Evolutionary conservation across 2,888 invertebrate genomes (phyloP).

Genomic region (Acleris laterana): DNA sequence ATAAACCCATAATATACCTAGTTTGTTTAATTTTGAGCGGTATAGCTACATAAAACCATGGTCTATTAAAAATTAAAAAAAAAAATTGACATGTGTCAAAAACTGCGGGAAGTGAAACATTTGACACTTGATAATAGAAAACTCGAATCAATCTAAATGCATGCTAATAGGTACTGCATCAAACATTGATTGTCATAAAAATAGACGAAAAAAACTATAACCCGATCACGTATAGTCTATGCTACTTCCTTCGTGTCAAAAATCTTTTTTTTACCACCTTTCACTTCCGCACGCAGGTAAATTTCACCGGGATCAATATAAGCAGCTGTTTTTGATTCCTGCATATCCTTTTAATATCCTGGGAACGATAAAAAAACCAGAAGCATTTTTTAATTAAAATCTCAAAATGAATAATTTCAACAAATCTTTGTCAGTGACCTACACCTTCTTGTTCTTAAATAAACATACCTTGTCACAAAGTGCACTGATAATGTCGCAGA

Average conservation of each 20-base stretch:
- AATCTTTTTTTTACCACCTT: slow-evolving; percentile 39
- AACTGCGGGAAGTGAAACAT: background rate
- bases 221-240: slow-evolving; percentile 38
- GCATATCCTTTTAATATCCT: slow-evolving; percentile 26
- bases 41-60: background rate
- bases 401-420: no score
- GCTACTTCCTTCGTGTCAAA: slow-evolving; percentile 29
- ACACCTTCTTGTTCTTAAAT: no score
- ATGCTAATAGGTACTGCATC: background rate
- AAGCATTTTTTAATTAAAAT: background rate
- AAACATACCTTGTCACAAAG: no score
- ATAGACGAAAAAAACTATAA: slow-evolving; percentile 13
- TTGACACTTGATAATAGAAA: background rate
- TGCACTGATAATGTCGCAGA: background rate
- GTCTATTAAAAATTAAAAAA: background rate
- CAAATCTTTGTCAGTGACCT: background rate
- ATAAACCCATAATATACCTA: background rate
- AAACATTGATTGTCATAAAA: background rate
- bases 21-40: background rate
- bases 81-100: background rate
- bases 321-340: slow-evolving; percentile 38
- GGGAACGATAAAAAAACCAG: slow-evolving; percentile 7
- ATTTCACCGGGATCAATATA: slow-evolving; percentile 40
- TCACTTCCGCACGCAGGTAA: slow-evolving; percentile 42
- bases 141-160: background rate